Evolutionary conservation across 2,797 vertebrate species (phyloP), one percentile per base, ranked within the genome.

Genomic region (Clarias fuscus): DNA sequence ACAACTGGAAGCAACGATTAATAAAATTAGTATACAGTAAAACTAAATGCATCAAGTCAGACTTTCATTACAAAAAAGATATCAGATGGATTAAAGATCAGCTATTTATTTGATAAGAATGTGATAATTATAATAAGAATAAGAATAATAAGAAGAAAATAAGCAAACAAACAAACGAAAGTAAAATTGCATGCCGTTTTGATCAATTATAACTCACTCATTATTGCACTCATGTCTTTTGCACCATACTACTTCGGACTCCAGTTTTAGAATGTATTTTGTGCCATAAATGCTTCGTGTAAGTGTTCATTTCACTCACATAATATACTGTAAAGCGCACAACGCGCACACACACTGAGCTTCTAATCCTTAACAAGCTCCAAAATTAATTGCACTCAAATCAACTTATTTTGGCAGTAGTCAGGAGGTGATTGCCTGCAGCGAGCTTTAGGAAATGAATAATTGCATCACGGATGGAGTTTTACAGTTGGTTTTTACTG

Each of bases 311-410:
- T 48, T 79, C n/a, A 43, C 5, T n/a, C n/a, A n/a, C 40, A 67
- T 58, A 73, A 77, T 40, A 81, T 76, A 61, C 80, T 65, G 24
- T 53, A 48, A 64, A 61, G 58, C 56, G 85, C 84, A 88, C 78
- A 75, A 77, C 30, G 84, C 18, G n/a, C 67, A 58, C 73, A 78
- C 78, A 72, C 81, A 90, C 80, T 88, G 85, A 86, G 59, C 75
- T 83, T 61, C 40, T 53, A 65, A 88, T 88, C 84, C 75, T 72
- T 88, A 83, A 76, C 78, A 85, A 85, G 73, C 62, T 85, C 84
- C 65, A 81, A 82, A 87, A 85, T 89, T 86, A 90, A 87, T 76
- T 84, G 86, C 43, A 73, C 85, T 84, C 83, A 88, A 86, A 88
- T 73, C 85, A 85, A 80, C 82, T 76, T 80, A 83, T 88, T 86